Evolutionary conservation across 2,797 vertebrate genomes (phyloP), one percentile per base, ranked within the genome.

Genomic region (Discoglossus pictus): DNA sequence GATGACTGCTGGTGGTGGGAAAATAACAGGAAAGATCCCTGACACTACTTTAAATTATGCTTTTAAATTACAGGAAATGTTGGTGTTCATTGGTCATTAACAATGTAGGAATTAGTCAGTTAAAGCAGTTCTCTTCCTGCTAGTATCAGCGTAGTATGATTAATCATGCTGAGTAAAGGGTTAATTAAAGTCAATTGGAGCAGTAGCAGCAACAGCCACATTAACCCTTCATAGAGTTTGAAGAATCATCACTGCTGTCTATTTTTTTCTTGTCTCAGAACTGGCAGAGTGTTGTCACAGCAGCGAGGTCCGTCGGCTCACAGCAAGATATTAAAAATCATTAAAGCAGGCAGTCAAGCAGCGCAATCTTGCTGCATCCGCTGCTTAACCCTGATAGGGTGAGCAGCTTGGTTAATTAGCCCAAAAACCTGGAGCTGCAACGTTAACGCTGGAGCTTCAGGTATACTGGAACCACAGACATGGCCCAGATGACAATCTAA

Each of bases 321-420:
- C 62, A 44, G 31, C 51, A 55, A 54, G 27, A 9, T n/a, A 54
- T 54, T 24, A 53, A 54, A 34, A 54, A 20, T 25, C 38, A 65
- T 54, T 65, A 54, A 64, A 55, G 35, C 47, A 13, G 35, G 46
- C 25, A 36, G n/a, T 20, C 39, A 65, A 46, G 51, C 51, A 54
- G 40, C 44, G 40, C 7, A 21, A 6, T 12, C 20, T 31, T 8
- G 13, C 44, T 24, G 7, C 35, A 9, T 15, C 23, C 51, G 23
- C n/a, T 46, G 27, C 18, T 12, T 34, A 35, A 38, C 24, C 50
- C 24, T 65, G 40, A 65, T 46, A 16, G 40, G 62, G 51, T 54
- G 35, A 55, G 50, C 51, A 65, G 51, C 27, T 18, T 54, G 27
- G 50, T 54, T 65, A 65, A 65, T 65, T 65, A 65, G 62, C 55